These are phyloP conservation scores for Terebella lapidaria DNA, from an alignment of 2,888 invertebrate species.

Conservation along the genomic window DNA sequence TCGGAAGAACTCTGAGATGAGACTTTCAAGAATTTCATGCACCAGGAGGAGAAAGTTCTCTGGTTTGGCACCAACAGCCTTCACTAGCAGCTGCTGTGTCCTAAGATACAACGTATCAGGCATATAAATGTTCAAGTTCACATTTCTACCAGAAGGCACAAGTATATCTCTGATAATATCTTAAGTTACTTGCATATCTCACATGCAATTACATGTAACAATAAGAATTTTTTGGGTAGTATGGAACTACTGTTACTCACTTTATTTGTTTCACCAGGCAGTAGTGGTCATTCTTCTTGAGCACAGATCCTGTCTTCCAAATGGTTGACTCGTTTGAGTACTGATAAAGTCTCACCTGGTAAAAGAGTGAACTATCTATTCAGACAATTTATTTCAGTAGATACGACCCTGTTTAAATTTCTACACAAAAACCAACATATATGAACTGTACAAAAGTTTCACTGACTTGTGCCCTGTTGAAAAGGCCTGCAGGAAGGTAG, in stretches of 20 bases:
- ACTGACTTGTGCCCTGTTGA: slow-evolving; percentile 51
- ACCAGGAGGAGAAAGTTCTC: slow-evolving; percentile 50
- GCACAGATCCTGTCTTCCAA: slow-evolving; percentile 51
- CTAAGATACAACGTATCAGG: slow-evolving; percentile 24
- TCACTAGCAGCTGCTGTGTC: slow-evolving; percentile 35
- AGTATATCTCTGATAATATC: no score
- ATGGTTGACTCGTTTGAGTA: slow-evolving; percentile 45
- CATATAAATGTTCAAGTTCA: background rate
- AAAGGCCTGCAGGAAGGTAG: slow-evolving; percentile 51
- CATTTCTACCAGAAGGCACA: no score
- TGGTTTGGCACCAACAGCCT: slow-evolving; percentile 43
- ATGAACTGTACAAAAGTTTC: background rate
- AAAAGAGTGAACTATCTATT: background rate
- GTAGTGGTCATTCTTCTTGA: slow-evolving; percentile 47
- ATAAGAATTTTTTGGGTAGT: no score
- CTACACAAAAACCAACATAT: background rate
- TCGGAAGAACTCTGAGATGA: slow-evolving; percentile 47
- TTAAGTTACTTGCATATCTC: no score
- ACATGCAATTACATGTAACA: no score
- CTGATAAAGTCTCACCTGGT: slow-evolving; percentile 46
- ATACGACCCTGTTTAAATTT: background rate
- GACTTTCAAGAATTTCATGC: slow-evolving; percentile 48
- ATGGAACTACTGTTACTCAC: no score
- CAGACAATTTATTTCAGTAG: no score
- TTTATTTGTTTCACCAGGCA: slow-evolving; percentile 44